These are phyloP conservation scores for Deilephila elpenor DNA, from an alignment of 2,888 invertebrate genomes.

Conservation along the genomic window DNA sequence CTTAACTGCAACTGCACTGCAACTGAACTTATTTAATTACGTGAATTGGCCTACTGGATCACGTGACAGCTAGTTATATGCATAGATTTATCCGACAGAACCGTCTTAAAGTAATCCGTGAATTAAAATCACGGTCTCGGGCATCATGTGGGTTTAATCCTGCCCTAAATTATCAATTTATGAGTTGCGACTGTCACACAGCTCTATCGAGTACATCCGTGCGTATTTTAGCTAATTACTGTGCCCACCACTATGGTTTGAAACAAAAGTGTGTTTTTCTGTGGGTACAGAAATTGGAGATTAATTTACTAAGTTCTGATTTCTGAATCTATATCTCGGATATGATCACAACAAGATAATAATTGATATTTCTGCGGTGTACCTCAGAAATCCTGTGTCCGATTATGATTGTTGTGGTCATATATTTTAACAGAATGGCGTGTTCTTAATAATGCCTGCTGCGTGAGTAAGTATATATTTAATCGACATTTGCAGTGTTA, in stretches of 20 bases:
- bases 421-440: conserved; percentile 43
- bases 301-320: neutral
- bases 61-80: no score
- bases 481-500: conserved; percentile 15
- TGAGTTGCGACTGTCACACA: no score
- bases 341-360: conserved; percentile 9
- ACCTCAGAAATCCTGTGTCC: neutral
- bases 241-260: neutral
- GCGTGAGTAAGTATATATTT: conserved; percentile 43
- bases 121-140: no score
- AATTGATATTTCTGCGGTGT: neutral
- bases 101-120: no score
- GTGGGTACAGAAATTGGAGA: neutral
- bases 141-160: no score
- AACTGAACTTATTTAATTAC: no score
- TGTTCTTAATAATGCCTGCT: conserved; percentile 55
- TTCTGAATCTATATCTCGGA: neutral
- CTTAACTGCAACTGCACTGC: no score
- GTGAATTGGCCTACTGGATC: no score
- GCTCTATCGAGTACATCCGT: no score
- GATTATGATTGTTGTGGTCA: conserved; percentile 15
- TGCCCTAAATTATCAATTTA: no score
- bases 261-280: neutral
- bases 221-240: neutral
- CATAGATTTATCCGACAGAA: no score